Conservation (phyloP, 37 sponge, comb jelly and placozoan species). For the Aplysina aerophoba region DNA sequence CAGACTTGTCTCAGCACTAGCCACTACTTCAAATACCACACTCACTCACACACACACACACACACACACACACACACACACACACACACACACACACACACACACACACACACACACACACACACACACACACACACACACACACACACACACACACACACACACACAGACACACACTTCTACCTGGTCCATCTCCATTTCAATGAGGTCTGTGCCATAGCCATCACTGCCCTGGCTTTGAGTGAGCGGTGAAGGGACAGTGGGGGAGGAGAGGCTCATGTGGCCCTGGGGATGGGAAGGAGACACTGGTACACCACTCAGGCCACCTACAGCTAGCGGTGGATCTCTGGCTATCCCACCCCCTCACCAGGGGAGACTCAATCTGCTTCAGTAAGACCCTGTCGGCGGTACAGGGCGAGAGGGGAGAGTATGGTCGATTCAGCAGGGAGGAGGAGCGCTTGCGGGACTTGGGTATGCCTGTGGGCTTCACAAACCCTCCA, state of each 20-base stretch:
- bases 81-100: neutral
- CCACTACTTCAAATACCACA: too few relatives aligned
- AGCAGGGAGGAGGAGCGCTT: neutral
- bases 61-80: neutral
- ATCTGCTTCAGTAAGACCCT: slow-evolving; percentile 41
- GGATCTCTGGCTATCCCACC: neutral
- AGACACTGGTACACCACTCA: too few relatives aligned
- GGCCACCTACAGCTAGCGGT: neutral
- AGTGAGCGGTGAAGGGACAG: neutral
- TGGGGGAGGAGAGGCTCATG: slow-evolving; percentile 26
- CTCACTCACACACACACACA: too few relatives aligned
- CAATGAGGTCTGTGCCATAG: slow-evolving; percentile 8
- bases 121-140: neutral
- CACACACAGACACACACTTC: neutral
- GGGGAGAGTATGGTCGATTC: slow-evolving; percentile 14
- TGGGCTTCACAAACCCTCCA: neutral
- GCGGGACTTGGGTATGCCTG: neutral
- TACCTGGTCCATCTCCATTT: neutral
- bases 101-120: slow-evolving; percentile 7
- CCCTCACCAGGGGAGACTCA: slow-evolving; percentile 66
- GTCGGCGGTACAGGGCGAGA: slow-evolving; percentile 13
- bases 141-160: neutral
- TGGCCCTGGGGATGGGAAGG: slow-evolving; percentile 7
- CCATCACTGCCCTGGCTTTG: slow-evolving; percentile 16
- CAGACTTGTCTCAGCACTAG: too few relatives aligned